phyloP scores from a whole-genome alignment of 2,797 vertebrate species.

The Liparis tanakae region DNA sequence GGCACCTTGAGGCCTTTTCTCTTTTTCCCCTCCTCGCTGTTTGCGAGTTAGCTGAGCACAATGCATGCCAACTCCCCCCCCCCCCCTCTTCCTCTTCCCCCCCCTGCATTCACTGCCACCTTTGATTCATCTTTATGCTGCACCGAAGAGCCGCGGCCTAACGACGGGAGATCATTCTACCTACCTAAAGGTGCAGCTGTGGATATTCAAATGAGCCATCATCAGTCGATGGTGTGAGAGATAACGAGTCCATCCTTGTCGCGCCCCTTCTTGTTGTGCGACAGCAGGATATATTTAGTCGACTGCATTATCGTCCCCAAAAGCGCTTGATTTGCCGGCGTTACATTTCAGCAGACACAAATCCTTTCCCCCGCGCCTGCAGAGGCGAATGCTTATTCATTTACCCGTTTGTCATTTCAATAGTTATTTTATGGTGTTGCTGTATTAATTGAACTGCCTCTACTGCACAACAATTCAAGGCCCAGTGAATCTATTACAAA shows the following conservation, averaged over 20 bases:
- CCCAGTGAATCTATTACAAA: constrained; percentile 74
- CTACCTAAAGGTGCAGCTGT: constrained; percentile 65
- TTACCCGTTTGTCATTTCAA: constrained; percentile 79
- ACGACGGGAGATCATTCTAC: constrained; percentile 73
- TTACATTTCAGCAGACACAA: constrained; percentile 64
- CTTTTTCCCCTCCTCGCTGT: constrained; percentile 25
- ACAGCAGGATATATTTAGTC: constrained; percentile 74
- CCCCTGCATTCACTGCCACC: constrained; percentile 38
- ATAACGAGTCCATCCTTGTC: constrained; percentile 75
- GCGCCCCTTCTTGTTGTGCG: constrained; percentile 70
- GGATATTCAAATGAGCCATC: constrained; percentile 84
- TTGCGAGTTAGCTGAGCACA: constrained; percentile 31
- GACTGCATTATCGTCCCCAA: constrained; percentile 72
- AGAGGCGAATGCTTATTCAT: constrained; percentile 75
- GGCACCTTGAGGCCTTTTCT: constrained; percentile 37
- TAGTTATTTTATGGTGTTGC: constrained; percentile 80
- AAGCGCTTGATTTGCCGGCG: constrained; percentile 71
- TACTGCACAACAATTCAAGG: constrained; percentile 79
- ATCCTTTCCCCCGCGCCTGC: constrained; percentile 55
- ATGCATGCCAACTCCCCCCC: constrained; percentile 3
- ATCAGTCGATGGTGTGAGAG: constrained; percentile 71
- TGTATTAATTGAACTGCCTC: constrained; percentile 83
- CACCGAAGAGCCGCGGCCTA: constrained; percentile 70
- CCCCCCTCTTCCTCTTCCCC: neutral
- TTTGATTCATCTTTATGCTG: constrained; percentile 67